Evolutionary conservation across 2,797 vertebrate genomes (phyloP).

Genomic region (Hydrolagus colliei): DNA sequence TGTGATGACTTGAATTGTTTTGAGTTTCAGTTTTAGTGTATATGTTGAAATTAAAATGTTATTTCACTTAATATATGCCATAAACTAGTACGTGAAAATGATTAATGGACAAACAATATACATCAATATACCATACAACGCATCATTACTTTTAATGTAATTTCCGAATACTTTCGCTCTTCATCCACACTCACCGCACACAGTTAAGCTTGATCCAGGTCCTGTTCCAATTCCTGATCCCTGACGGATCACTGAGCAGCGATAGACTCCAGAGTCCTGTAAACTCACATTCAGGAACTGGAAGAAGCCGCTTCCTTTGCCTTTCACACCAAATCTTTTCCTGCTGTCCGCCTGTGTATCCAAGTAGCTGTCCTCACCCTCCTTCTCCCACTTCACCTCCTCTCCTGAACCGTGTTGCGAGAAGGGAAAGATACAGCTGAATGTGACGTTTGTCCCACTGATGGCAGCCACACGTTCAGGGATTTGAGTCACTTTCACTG

Average conservation of each 20-base stretch:
- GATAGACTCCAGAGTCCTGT: neutral
- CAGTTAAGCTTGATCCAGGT: neutral
- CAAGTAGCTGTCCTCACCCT: neutral
- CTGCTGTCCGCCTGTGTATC: neutral
- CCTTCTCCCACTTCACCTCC: neutral
- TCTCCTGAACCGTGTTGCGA: neutral
- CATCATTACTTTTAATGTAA: neutral
- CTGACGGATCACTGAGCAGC: neutral
- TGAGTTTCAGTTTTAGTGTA: too few species aligned
- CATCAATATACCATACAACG: too few species aligned
- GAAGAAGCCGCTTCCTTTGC: neutral
- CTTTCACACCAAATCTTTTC: neutral
- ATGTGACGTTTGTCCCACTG: neutral
- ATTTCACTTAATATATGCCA: too few species aligned
- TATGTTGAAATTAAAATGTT: too few species aligned
- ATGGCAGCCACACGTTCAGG: neutral
- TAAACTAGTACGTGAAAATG: too few species aligned
- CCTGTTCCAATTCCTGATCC: neutral
- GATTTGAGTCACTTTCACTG: neutral
- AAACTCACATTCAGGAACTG: neutral
- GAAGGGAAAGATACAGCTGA: neutral
- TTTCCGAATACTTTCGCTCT: neutral
- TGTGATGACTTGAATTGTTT: too few species aligned
- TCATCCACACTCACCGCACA: neutral
- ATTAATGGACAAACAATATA: too few species aligned